phyloP scores from a whole-genome alignment of 30 jellyfish, hydroid and myxozoan genomes.

The Pelagia noctiluca region DNA sequence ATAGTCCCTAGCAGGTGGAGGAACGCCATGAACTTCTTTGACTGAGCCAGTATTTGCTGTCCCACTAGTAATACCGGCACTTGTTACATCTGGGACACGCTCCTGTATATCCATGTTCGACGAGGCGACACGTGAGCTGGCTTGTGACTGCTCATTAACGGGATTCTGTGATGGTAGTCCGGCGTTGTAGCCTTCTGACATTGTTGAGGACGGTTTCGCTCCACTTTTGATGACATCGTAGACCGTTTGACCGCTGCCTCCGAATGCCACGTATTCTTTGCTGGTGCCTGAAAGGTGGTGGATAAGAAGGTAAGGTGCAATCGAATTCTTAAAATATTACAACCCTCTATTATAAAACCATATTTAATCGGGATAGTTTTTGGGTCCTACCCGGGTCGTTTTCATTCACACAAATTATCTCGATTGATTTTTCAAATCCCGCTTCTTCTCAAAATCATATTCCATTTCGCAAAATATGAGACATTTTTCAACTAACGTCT shows the following conservation, averaged over 20 bases:
- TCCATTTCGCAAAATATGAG: too few species aligned
- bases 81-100: too few species aligned
- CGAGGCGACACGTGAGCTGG: conserved; percentile 29
- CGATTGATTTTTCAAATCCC: too few species aligned
- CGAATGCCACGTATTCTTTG: conserved; percentile 76
- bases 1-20: conserved; percentile 57
- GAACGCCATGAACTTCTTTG: background rate
- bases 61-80: conserved; percentile 53
- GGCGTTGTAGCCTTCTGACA: conserved; percentile 83
- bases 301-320: too few species aligned
- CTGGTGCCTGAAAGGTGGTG: conserved; percentile 57
- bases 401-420: too few species aligned
- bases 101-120: conserved; percentile 54
- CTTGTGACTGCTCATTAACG: conserved; percentile 56
- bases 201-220: conserved; percentile 24
- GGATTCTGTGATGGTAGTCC: conserved; percentile 51
- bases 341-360: too few species aligned
- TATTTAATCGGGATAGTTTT: too few species aligned
- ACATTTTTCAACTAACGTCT: too few species aligned
- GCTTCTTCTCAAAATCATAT: too few species aligned
- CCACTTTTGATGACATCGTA: conserved; percentile 51
- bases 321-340: too few species aligned
- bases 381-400: too few species aligned
- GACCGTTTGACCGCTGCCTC: conserved; percentile 79
- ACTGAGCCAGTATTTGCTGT: conserved; percentile 36